phyloP scores from a whole-genome alignment of 2,888 invertebrate genomes.

The Lampropteryx suffumata region DNA sequence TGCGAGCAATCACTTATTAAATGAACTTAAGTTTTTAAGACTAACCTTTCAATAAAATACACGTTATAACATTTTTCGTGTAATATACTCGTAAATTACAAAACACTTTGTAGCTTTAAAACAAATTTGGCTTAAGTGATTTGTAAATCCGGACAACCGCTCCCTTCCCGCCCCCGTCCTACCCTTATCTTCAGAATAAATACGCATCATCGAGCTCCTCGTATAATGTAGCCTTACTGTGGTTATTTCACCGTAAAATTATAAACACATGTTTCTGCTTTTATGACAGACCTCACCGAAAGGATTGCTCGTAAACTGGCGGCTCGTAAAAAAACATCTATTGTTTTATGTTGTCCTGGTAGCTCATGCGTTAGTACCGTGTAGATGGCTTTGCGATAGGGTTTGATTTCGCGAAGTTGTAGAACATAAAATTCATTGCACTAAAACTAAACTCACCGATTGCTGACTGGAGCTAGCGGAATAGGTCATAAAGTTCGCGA shows the following conservation, averaged over 20 bases:
- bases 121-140: no score
- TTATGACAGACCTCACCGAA: constrained; percentile 36
- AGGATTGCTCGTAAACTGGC: constrained; percentile 23
- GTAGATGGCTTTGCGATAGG: constrained; percentile 8
- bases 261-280: constrained; percentile 51
- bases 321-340: constrained; percentile 21
- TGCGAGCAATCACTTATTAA: no score
- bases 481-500: no score
- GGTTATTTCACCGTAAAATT: constrained; percentile 41
- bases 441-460: neutral
- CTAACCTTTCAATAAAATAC: no score
- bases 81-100: no score
- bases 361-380: constrained; percentile 2
- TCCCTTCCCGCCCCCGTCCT: neutral
- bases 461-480: no score
- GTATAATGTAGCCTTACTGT: constrained; percentile 10
- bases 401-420: constrained; percentile 6
- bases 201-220: constrained; percentile 6
- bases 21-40: no score
- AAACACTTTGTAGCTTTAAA: no score
- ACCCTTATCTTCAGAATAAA: constrained; percentile 15
- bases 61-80: no score
- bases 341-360: constrained; percentile 22
- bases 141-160: neutral
- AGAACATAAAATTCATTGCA: neutral